Evolutionary conservation across 64 coral and sea anemone genomes (phyloP).

Genomic region (Montipora foliosa): DNA sequence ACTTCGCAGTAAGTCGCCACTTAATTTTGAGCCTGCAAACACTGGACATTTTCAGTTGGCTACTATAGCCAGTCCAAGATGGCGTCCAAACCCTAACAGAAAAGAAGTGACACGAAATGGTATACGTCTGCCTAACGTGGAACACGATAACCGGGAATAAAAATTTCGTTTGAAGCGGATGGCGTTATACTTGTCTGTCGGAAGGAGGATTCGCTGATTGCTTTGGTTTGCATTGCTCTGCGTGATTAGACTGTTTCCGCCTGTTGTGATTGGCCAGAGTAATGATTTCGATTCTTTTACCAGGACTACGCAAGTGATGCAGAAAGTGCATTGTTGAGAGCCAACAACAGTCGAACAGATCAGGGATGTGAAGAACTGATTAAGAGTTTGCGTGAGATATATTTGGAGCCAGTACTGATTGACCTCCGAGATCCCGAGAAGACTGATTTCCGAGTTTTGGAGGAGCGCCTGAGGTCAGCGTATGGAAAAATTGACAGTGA

Average conservation of each 20-base stretch:
- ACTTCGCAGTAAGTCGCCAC: too few relatives aligned
- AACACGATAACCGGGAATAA: too few relatives aligned
- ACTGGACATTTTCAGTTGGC: too few relatives aligned
- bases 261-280: neutral
- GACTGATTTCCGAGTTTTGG: constrained; percentile 1
- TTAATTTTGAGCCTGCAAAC: too few relatives aligned
- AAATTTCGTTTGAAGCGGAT: too few relatives aligned
- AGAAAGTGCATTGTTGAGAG: constrained; percentile 17
- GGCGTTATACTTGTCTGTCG: too few relatives aligned
- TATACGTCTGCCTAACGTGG: too few relatives aligned
- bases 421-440: constrained; percentile 7
- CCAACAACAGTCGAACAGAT: constrained; percentile 22
- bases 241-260: neutral
- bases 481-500: constrained; percentile 14
- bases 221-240: too few relatives aligned
- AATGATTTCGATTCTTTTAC: neutral
- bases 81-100: too few relatives aligned
- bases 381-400: constrained; percentile 8
- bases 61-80: too few relatives aligned
- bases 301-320: constrained; percentile 16
- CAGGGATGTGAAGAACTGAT: neutral
- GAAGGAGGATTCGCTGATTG: too few relatives aligned
- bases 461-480: constrained; percentile 12
- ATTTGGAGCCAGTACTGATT: neutral
- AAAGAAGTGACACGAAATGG: too few relatives aligned